These are phyloP conservation scores for Typhlichthys subterraneus DNA, from an alignment of 2,797 vertebrate species.

Conservation along the genomic window DNA sequence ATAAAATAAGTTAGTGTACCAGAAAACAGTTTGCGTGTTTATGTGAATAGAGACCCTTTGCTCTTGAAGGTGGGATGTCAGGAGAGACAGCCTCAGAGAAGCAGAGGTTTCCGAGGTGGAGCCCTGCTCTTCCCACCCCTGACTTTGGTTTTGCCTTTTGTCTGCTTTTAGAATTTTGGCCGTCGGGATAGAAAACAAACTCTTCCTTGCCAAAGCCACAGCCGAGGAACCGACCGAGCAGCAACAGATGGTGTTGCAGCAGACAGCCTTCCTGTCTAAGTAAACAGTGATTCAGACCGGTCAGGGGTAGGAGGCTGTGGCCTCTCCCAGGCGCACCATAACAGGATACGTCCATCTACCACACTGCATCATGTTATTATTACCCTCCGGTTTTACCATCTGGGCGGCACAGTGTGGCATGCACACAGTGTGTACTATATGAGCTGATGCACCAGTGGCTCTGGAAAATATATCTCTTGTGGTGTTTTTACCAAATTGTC, in stretches of 20 bases:
- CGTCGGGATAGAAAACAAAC: constrained; percentile 64
- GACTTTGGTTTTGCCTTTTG: constrained; percentile 65
- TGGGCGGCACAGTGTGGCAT: constrained; percentile 36
- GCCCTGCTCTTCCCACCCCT: constrained; percentile 46
- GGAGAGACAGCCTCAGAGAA: constrained; percentile 48
- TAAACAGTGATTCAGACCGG: constrained; percentile 77
- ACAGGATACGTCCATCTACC: constrained; percentile 71
- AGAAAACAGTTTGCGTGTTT: constrained; percentile 32
- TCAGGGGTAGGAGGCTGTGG: constrained; percentile 72
- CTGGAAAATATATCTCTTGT: constrained; percentile 63
- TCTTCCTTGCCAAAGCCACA: constrained; percentile 62
- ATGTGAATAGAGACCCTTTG: constrained; percentile 39
- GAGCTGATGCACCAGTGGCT: constrained; percentile 29
- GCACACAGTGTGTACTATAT: constrained; percentile 30
- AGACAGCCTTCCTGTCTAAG: constrained; percentile 71
- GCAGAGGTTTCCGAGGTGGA: constrained; percentile 81
- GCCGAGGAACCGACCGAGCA: constrained; percentile 70
- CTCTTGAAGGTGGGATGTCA: constrained; percentile 48
- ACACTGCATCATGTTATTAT: constrained; percentile 62
- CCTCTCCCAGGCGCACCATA: constrained; percentile 69
- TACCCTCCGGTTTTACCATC: constrained; percentile 52
- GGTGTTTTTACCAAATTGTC: constrained; percentile 51
- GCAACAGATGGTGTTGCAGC: constrained; percentile 66
- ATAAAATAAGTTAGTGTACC: background rate
- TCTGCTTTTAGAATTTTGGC: constrained; percentile 77